phyloP scores from a whole-genome alignment of 2,797 vertebrate genomes.

The Pipistrellus pipistrellus region DNA sequence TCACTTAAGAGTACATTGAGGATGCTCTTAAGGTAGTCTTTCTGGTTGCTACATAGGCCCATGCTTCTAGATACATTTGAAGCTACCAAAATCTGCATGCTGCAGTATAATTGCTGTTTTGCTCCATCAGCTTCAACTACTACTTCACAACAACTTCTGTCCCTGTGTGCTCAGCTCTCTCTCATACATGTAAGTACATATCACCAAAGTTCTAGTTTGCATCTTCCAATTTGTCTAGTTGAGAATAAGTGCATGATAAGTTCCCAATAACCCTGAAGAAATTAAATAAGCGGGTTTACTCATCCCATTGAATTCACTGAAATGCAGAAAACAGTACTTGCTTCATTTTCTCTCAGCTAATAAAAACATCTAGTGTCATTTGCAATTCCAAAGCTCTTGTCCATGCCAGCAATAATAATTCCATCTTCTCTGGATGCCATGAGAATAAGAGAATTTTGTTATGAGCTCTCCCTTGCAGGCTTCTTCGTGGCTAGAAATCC shows the following conservation, averaged over 20 bases:
- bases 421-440: not conserved
- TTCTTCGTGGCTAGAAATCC: not conserved
- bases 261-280: not conserved
- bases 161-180: not conserved
- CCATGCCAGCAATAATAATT: not conserved
- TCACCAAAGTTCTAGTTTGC: not conserved
- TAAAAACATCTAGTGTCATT: not conserved
- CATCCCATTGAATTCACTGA: not conserved
- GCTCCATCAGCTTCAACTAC: not conserved
- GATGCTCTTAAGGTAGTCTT: not conserved
- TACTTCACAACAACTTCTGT: not conserved
- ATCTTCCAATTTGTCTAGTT: not conserved
- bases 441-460: not conserved
- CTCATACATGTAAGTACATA: not conserved
- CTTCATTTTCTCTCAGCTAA: not conserved
- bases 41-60: not conserved
- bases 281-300: not conserved
- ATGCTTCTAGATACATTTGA: not conserved
- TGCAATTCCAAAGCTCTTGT: not conserved
- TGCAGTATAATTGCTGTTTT: not conserved
- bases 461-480: not conserved
- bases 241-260: not conserved
- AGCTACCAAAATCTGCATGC: not conserved
- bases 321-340: not conserved
- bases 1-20: not conserved